Percentiles rank a stretch among this genome's conserved stretches.
Conservation (phyloP, 1,140 invertebrate species). For the Temnothorax curvispinosus region DNA sequence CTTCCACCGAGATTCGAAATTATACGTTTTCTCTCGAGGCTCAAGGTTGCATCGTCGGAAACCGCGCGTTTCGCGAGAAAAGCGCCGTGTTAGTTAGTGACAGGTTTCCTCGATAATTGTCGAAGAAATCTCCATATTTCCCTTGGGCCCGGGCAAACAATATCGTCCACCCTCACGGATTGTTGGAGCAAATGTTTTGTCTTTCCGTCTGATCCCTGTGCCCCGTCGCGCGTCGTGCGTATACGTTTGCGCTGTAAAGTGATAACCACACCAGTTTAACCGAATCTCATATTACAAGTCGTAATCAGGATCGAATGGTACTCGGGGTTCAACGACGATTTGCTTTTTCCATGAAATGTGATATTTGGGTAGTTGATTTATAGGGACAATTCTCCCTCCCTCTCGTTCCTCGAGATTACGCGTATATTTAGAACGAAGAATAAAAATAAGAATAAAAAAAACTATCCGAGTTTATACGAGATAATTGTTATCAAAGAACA, state of each 20-base stretch:
- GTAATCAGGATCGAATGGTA: slow-evolving; percentile 29
- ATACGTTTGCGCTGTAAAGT: slow-evolving; percentile 20
- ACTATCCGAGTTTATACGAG: neutral
- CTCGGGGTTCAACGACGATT: neutral
- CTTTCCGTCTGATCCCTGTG: neutral
- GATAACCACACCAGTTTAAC: slow-evolving; percentile 35
- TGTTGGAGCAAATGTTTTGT: slow-evolving; percentile 38
- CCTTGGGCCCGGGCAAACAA: neutral
- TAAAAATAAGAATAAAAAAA: neutral
- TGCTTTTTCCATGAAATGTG: slow-evolving; percentile 28
- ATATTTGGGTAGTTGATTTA: slow-evolving; percentile 33
- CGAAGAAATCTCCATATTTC: slow-evolving; percentile 30
- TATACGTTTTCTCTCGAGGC: slow-evolving; percentile 13
- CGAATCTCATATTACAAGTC: slow-evolving; percentile 35
- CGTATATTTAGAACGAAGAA: neutral
- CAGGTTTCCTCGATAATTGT: neutral
- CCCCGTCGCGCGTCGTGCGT: neutral
- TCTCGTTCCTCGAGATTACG: neutral
- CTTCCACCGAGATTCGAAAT: slow-evolving; percentile 40
- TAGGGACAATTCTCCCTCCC: neutral
- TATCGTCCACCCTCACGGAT: neutral
- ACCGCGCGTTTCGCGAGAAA: slow-evolving; percentile 29
- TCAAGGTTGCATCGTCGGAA: slow-evolving; percentile 16
- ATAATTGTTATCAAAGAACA: neutral
- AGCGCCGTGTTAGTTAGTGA: slow-evolving; percentile 11